Percentiles rank a stretch among this genome's conserved stretches.
phyloP scores from a whole-genome alignment of 2,888 invertebrate species.

The Ceramica pisi region DNA sequence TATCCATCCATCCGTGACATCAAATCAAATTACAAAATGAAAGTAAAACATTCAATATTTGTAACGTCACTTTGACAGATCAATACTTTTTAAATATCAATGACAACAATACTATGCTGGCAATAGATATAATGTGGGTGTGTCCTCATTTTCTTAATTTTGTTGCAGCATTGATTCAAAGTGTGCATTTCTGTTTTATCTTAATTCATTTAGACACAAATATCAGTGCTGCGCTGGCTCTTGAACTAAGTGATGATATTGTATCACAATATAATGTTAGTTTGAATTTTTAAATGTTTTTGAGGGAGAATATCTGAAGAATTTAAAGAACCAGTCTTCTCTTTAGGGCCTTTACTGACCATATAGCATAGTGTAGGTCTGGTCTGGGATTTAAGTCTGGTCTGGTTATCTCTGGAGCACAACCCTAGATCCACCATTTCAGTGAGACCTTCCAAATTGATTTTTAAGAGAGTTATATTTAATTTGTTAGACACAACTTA shows the following conservation, averaged over 20 bases:
- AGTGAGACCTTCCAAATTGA: background rate
- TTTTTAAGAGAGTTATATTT: too few species aligned
- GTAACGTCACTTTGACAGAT: too few species aligned
- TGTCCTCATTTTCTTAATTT: slow-evolving; percentile 23
- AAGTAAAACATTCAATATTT: background rate
- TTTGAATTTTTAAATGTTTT: background rate
- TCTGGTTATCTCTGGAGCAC: background rate
- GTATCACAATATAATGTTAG: too few species aligned
- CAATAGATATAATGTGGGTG: slow-evolving; percentile 10
- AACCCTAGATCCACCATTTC: background rate
- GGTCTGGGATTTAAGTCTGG: too few species aligned
- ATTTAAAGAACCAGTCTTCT: background rate
- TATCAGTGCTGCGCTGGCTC: background rate
- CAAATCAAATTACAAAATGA: background rate
- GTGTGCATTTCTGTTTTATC: background rate
- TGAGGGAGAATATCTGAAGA: rapidly evolving
- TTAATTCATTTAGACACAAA: background rate
- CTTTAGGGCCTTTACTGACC: background rate
- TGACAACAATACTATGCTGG: background rate
- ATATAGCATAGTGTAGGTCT: background rate
- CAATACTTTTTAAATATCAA: background rate
- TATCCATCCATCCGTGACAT: background rate
- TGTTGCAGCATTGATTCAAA: background rate
- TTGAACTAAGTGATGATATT: too few species aligned
- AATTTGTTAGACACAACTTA: too few species aligned